These are phyloP conservation scores for Hybognathus amarus DNA, from an alignment of 2,797 vertebrate genomes.

Conservation along the genomic window DNA sequence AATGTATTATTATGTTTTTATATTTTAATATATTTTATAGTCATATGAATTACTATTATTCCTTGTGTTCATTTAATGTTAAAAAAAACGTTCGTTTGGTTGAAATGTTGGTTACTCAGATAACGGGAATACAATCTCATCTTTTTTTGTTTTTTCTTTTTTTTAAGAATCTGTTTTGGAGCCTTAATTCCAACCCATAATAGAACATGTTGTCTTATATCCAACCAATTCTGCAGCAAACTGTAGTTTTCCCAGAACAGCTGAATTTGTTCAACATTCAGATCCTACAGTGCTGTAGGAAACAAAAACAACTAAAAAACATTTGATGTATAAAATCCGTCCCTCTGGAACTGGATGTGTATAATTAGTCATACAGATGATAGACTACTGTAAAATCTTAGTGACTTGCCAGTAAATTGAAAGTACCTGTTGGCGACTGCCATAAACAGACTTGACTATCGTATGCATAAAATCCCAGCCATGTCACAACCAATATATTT, in stretches of 20 bases:
- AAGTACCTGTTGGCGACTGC: slow-evolving; percentile 25
- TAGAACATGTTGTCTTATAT: neutral
- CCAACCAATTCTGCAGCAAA: neutral
- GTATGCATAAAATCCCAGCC: neutral
- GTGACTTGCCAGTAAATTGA: slow-evolving; percentile 15
- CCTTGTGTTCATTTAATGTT: neutral
- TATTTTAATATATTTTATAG: neutral
- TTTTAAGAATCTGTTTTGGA: neutral
- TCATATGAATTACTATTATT: neutral
- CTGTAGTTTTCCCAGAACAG: neutral
- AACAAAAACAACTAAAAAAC: neutral
- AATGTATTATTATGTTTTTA: neutral
- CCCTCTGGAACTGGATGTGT: slow-evolving; percentile 38
- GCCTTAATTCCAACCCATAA: neutral
- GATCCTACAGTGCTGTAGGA: neutral
- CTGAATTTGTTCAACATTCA: slow-evolving; percentile 12
- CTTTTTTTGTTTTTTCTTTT: neutral
- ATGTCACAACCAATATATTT: slow-evolving; percentile 29
- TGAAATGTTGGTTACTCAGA: neutral
- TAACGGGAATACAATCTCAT: no score
- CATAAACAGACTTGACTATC: slow-evolving; percentile 28
- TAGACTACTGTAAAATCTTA: slow-evolving; percentile 42
- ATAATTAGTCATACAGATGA: slow-evolving; percentile 45
- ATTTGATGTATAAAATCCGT: slow-evolving; percentile 19
- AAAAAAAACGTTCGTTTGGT: neutral